These are phyloP conservation scores for Probosciger aterrimus DNA, from an alignment of 2,113 vertebrate genomes.

Conservation along the genomic window DNA sequence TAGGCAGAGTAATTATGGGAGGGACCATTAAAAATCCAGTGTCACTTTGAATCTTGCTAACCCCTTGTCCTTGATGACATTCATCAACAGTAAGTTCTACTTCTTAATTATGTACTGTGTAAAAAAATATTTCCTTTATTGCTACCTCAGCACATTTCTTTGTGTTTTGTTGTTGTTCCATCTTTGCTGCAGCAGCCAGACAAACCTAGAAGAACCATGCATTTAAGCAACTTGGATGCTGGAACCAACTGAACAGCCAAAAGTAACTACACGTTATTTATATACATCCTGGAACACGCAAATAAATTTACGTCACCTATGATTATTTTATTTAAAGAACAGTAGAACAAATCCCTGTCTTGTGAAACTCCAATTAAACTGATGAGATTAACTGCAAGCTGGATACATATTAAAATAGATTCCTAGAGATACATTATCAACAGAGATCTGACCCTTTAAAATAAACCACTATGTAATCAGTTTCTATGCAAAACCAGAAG, in stretches of 20 bases:
- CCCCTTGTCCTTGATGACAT: neutral
- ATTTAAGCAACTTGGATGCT: neutral
- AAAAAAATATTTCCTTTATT: neutral
- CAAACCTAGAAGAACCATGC: neutral
- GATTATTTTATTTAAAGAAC: neutral
- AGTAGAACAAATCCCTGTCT: neutral
- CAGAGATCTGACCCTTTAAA: constrained; percentile 8
- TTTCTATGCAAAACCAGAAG: neutral
- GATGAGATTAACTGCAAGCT: neutral
- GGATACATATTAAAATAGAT: neutral
- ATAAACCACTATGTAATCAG: constrained; percentile 9
- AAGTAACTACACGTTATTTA: neutral
- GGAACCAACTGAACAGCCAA: neutral
- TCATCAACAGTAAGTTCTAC: neutral
- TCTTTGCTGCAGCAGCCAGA: neutral
- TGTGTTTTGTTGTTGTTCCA: neutral
- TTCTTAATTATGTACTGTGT: neutral
- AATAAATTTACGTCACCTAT: neutral
- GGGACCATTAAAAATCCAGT: neutral
- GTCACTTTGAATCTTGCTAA: neutral
- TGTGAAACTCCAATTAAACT: neutral
- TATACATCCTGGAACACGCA: neutral
- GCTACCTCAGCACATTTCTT: neutral
- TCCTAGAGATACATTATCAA: neutral
- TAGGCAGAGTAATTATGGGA: neutral